Evolutionary conservation across 2,888 invertebrate genomes (phyloP).

Genomic region (Andrena marginata): DNA sequence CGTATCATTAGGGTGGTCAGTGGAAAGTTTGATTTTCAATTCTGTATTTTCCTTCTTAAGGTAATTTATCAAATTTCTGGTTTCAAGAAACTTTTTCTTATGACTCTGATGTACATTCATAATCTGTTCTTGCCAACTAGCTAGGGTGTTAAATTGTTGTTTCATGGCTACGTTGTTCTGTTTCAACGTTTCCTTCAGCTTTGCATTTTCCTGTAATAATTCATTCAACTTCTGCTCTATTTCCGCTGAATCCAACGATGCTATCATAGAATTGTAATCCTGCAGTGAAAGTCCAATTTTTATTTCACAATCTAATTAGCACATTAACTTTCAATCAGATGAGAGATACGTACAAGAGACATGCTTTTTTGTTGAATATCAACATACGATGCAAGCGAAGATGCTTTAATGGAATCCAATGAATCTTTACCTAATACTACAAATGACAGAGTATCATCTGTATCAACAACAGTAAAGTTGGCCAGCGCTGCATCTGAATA

Average conservation of each 20-base stretch:
- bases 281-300: constrained; percentile 50
- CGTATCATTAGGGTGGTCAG: constrained; percentile 1
- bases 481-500: constrained; percentile 48
- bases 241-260: constrained; percentile 83
- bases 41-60: constrained; percentile 81
- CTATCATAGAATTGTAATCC: constrained; percentile 78
- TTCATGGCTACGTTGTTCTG: constrained; percentile 90
- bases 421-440: constrained; percentile 79
- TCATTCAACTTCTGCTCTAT: constrained; percentile 86
- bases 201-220: constrained; percentile 87
- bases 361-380: constrained; percentile 77
- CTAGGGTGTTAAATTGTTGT: constrained; percentile 88
- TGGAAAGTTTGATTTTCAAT: constrained; percentile 68
- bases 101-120: constrained; percentile 88
- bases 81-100: constrained; percentile 89
- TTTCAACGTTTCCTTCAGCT: constrained; percentile 88
- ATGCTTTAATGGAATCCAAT: constrained; percentile 73
- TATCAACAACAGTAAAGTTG: constrained; percentile 49
- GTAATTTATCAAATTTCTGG: constrained; percentile 86
- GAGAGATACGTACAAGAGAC: constrained; percentile 69
- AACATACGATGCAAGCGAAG: constrained; percentile 75
- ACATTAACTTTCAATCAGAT: neutral
- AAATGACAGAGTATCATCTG: constrained; percentile 78
- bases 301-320: neutral
- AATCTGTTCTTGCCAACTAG: constrained; percentile 89